phyloP scores from a whole-genome alignment of 1,140 invertebrate genomes.

The Carcinoscorpius rotundicauda region DNA sequence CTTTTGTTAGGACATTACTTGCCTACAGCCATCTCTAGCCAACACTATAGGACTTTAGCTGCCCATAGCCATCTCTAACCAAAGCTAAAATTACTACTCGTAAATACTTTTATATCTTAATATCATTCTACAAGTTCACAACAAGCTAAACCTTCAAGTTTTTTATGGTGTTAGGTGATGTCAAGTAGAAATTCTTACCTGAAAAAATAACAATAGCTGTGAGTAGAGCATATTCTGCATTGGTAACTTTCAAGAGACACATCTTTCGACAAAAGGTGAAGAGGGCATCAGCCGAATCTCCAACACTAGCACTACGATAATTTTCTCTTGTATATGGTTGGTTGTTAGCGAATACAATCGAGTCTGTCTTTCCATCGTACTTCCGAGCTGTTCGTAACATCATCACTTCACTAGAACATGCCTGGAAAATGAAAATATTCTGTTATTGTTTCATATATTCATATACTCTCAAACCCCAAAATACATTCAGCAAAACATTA shows the following conservation, averaged over 20 bases:
- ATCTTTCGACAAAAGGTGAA: conserved; percentile 81
- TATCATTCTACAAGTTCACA: no score
- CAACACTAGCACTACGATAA: conserved; percentile 79
- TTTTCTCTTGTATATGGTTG: conserved; percentile 82
- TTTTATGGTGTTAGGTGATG: no score
- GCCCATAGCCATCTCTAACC: no score
- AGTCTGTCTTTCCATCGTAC: conserved; percentile 81
- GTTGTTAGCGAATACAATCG: conserved; percentile 93
- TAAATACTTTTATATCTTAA: no score
- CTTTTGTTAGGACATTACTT: no score
- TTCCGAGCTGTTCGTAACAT: conserved; percentile 88
- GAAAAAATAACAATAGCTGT: conserved; percentile 97
- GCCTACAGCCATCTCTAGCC: no score
- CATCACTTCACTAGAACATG: conserved; percentile 96
- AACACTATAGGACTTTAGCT: no score
- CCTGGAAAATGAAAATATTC: conserved; percentile 41
- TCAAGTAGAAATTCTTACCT: conserved; percentile 45
- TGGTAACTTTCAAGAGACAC: conserved; percentile 58
- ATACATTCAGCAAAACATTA: no score
- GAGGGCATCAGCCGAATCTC: conserved; percentile 78
- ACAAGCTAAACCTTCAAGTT: no score
- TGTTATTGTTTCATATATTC: not conserved
- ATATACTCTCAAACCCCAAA: no score
- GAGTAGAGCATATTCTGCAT: conserved; percentile 91
- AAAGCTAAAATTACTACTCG: no score